Conservation (phyloP, 1,140 invertebrate species). For the Ptiloglossa arizonensis region DNA sequence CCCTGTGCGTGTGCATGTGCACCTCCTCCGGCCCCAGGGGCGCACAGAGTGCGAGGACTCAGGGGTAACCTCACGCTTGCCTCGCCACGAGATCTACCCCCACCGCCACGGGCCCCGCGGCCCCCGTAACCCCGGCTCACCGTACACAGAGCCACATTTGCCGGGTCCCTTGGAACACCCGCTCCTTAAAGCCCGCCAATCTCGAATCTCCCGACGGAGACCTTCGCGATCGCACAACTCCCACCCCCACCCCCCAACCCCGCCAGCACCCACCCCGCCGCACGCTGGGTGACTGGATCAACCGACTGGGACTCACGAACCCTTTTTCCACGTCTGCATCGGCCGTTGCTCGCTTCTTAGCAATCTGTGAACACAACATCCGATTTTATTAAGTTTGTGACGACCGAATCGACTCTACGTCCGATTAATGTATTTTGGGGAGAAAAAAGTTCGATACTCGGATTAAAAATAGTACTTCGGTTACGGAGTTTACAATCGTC, state of each 20-base stretch:
- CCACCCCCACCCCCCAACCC: neutral
- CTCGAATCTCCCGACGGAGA: slow-evolving; percentile 2
- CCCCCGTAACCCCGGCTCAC: slow-evolving; percentile 75
- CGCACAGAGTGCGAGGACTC: slow-evolving; percentile 72
- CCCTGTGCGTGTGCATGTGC: slow-evolving; percentile 46
- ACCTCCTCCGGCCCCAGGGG: slow-evolving; percentile 59
- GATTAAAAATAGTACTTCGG: too few relatives aligned
- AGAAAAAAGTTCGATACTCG: too few relatives aligned
- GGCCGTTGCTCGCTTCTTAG: neutral
- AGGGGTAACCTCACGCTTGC: slow-evolving; percentile 68
- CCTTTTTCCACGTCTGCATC: slow-evolving; percentile 35
- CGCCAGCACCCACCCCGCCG: neutral
- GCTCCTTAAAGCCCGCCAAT: slow-evolving; percentile 51
- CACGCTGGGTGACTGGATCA: slow-evolving; percentile 7
- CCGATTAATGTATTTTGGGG: too few relatives aligned
- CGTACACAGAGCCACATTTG: slow-evolving; percentile 80
- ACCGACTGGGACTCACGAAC: neutral
- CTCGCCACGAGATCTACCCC: slow-evolving; percentile 57
- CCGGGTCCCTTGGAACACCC: slow-evolving; percentile 67
- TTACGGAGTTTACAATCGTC: too few relatives aligned
- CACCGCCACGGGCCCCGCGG: slow-evolving; percentile 71
- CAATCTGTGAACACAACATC: neutral
- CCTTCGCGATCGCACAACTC: neutral
- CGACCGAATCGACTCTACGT: too few relatives aligned
- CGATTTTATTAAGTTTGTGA: too few relatives aligned